Conservation (phyloP, 2,797 vertebrate genomes). For the Buceros bicornis region DNA sequence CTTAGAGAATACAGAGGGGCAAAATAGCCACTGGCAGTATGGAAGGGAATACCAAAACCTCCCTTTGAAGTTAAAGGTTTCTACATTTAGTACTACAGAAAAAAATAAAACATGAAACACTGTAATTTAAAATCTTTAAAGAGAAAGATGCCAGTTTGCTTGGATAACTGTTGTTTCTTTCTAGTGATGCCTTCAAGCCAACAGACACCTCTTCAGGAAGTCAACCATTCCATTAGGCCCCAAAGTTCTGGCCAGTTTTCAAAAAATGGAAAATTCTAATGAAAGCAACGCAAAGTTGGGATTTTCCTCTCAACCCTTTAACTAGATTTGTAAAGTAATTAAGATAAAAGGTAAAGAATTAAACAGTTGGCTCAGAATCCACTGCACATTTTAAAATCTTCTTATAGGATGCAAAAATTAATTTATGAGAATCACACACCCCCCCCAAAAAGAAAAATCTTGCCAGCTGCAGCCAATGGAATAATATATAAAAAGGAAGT, state of each 20-base stretch:
- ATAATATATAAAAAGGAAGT: background rate
- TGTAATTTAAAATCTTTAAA: background rate
- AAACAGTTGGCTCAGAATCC: background rate
- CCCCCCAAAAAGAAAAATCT: background rate
- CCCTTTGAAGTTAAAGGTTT: background rate
- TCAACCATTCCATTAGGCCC: background rate
- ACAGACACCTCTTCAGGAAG: background rate
- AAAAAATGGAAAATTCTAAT: background rate
- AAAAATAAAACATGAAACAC: fast-evolving
- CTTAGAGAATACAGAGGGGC: background rate
- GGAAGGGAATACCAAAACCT: background rate
- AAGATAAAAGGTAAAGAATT: background rate
- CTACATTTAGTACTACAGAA: background rate
- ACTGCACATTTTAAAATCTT: background rate
- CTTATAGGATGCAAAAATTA: background rate
- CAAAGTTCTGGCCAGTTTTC: background rate
- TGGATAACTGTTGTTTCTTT: background rate
- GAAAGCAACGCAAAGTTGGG: background rate
- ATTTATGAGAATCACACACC: background rate
- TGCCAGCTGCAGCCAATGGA: background rate
- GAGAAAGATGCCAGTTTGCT: background rate
- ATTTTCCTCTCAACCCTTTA: background rate
- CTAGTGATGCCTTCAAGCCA: background rate
- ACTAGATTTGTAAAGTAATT: background rate
- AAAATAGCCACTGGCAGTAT: background rate